Evolutionary conservation across 2,888 invertebrate genomes (phyloP), one percentile per base, ranked within the genome.

Genomic region (Cephus spinipes): DNA sequence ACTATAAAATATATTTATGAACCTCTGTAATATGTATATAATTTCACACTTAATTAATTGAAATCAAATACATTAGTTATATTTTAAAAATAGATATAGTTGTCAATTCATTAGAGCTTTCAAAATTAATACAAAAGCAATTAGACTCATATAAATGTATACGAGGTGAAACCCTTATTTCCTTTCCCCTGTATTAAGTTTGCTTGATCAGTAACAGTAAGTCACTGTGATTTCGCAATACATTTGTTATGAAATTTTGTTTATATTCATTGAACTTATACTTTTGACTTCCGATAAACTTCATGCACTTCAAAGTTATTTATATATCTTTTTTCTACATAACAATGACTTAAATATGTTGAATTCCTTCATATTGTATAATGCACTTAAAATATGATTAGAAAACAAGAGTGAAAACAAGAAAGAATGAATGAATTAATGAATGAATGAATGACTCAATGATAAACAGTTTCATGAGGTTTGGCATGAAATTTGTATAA

Each of bases 1-100:
- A 9, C 31, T 71, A 30, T 71, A 71, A 69, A 69, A 86, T 30
- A 73, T 68, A 69, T 77, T 74, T 55, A n/a, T 12, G 32, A 55
- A 68, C 30, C 55, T 55, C 15, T 55, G 55, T 15, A 23, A 9
- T 55, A 9, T 55, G 23, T 55, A 55, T 23, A 23, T 55, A 55
- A 55, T 55, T 23, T 55, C 2, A 55, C 6, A 23, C 23, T 55
- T 55, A 55, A 23, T 55, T 9, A 23, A 55, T 23, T 15, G 23
- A 15, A 9, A 55, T 55, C 1, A 9, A 55, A 55, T 55, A 55
- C 9, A 55, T 55, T 23, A 55, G 23, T 55, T 55, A 55, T 23
- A 23, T 55, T 55, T 23, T 55, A 9, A 55, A 6, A 55, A 55
- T 55, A 55, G 2, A 55, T 23, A 55, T 23, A 55, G 9, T 23